Percentiles rank a stretch among this genome's conserved stretches.
Conservation (phyloP, 1,140 invertebrate genomes). For the Luehdorfia chinensis region DNA sequence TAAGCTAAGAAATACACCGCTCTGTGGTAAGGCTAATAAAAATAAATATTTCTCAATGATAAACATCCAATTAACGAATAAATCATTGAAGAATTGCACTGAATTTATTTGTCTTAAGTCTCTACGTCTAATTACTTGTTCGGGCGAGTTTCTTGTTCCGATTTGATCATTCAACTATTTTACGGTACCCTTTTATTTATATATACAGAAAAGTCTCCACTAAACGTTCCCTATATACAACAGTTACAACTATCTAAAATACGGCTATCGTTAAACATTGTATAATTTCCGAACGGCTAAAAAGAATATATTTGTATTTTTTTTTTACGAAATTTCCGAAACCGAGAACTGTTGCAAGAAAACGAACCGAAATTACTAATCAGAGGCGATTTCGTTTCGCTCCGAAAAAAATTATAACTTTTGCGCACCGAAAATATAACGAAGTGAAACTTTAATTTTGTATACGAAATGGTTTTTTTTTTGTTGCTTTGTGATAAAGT, state of each 20-base stretch:
- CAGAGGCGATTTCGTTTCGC: conserved; percentile 62
- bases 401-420: conserved; percentile 45
- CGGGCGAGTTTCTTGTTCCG: conserved; percentile 73
- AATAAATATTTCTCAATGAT: conserved; percentile 59
- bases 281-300: conserved; percentile 37
- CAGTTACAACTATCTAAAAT: conserved; percentile 68
- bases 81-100: conserved; percentile 64
- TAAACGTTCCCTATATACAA: conserved; percentile 66
- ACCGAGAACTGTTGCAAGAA: conserved; percentile 29
- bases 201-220: conserved; percentile 48
- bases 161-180: conserved; percentile 60
- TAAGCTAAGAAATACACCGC: conserved; percentile 65
- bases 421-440: too few species aligned
- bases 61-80: conserved; percentile 55
- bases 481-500: conserved; percentile 22
- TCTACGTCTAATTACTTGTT: conserved; percentile 66
- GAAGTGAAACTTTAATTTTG: conserved; percentile 21
- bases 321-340: conserved; percentile 7
- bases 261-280: conserved; percentile 37
- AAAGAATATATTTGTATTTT: conserved; percentile 21
- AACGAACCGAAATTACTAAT: conserved; percentile 63
- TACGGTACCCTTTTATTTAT: conserved; percentile 55
- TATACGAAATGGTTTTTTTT: conserved; percentile 30
- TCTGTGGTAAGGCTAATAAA: conserved; percentile 61
- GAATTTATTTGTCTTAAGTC: conserved; percentile 37